These are phyloP conservation scores for Tapirus terrestris DNA, from an alignment of 2,113 vertebrate genomes.

Conservation along the genomic window DNA sequence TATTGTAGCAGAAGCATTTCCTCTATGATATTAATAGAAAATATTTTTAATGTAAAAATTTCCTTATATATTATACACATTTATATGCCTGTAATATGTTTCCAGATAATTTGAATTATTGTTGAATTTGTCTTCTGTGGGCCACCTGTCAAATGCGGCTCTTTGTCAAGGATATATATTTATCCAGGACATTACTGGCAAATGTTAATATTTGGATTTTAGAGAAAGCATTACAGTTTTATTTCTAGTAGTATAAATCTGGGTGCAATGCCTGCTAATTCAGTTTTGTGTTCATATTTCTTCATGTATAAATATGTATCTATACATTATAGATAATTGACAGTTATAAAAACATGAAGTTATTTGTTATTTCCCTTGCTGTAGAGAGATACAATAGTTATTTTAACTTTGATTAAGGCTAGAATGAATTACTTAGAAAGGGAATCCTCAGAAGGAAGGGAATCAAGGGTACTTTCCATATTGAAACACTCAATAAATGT, in stretches of 20 bases:
- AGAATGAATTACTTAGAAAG: neutral
- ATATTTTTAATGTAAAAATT: neutral
- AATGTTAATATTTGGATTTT: constrained; percentile 8
- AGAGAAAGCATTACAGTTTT: neutral
- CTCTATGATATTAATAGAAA: neutral
- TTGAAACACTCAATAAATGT: neutral
- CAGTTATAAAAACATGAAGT: neutral
- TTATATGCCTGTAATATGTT: neutral
- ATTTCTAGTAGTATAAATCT: neutral
- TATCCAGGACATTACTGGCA: neutral
- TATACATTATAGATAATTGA: neutral
- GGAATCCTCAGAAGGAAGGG: neutral
- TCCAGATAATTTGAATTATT: neutral
- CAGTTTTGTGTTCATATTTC: neutral
- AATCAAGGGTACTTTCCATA: neutral
- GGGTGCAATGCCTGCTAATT: neutral
- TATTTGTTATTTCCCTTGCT: neutral
- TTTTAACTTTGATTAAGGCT: neutral
- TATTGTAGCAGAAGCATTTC: neutral
- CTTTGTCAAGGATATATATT: neutral
- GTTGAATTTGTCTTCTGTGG: neutral
- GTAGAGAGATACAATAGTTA: neutral
- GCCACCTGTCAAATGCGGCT: neutral
- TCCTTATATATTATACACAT: neutral
- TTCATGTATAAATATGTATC: neutral